Base-by-base conservation (phyloP, 2,797 vertebrate genomes). In the Apogon hyalosoma region DNA sequence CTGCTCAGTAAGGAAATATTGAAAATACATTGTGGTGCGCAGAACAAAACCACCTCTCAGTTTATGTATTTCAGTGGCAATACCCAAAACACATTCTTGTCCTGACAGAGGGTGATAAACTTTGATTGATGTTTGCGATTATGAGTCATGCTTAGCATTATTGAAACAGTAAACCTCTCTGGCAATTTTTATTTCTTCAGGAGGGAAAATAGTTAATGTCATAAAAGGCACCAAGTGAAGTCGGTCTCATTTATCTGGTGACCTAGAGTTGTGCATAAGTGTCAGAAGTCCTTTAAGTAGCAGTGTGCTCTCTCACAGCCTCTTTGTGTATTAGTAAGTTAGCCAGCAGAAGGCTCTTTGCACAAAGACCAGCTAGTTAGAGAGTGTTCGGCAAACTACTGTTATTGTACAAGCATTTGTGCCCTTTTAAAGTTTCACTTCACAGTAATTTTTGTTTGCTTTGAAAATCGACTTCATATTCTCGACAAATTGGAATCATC, bases 41-140 rank as follows among this genome's bases (percentile, higher is more conserved):
- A 11, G 21, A 46, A 43, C 42, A 77, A 56, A 75, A 70, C 7
- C n/a, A 7, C 19, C 6, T 54, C 39, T 51, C 48, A 47, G 28
- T 74, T 80, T 71, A 68, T 79, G 58, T 16, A 61, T 78, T 67
- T 75, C 62, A 48, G 18, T 10, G 11, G 54, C 67, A 55, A 59
- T 53, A 48, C 62, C 73, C 66, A 63, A 80, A 89, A 83, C 33
- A 51, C 60, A 61, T 73, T 68, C 58, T 43, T 55, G 52, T 43
- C 51, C 49, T 82, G 84, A 80, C 80, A 69, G 73, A 51, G 3
- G 60, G 70, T 76, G 80, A 84, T 82, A 82, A 79, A 81, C 51
- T 78, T 60, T 80, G 85, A 92, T 85, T 69, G 78, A 90, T 91
- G 80, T 68, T 64, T 73, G 77, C 9, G 73, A 87, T 89, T 81